Base-by-base conservation (phyloP, 2,888 invertebrate species). In the Macrosoma leucophasiata region DNA sequence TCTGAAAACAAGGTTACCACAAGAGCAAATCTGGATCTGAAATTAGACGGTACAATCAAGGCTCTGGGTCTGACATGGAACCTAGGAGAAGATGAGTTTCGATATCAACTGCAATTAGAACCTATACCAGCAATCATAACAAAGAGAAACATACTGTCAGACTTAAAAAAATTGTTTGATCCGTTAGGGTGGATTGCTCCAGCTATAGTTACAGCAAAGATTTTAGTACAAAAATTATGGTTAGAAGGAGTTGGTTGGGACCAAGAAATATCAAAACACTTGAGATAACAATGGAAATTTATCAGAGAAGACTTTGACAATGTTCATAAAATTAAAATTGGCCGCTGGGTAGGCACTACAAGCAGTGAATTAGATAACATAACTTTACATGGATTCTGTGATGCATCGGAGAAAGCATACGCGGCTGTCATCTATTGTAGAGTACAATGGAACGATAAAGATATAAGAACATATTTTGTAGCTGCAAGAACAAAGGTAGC, bases 121-220 rank as follows among this genome's bases (percentile, higher is more conserved):
- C 10, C 32, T 1, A 10, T 13, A 11, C 4, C 38, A 20, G 22
- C 25, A 17, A 25, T 11, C 7, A 41, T 50, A 15, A 55, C 55
- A 9, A 57, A 58, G 29, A 29, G 53, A 25, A 36, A 15, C 9
- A 46, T 56, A 18, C 35, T 52, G 1, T 39, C 48, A 4, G 47
- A 51, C 13, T 41, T 41, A 7, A 39, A 37, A 14, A 33, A 32
- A 27, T 20, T 47, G 4, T 47, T 40, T 33, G 45, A 49, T 14
- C 50, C 52, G 6, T 25, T 55, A 6, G 52, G 52, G 4, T 51
- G 52, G 54, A 24, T 53, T 9, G 38, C 53, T 13, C 52, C 31
- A n/a, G 20, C 36, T 41, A 24, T 53, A 34, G 22, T 55, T 3
- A 33, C 14, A 14, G 48, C 52, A 3, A 57, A 56, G 26, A 11